Conservation (phyloP, 1,140 invertebrate genomes). For the Caenorhabditis tropicalis region DNA sequence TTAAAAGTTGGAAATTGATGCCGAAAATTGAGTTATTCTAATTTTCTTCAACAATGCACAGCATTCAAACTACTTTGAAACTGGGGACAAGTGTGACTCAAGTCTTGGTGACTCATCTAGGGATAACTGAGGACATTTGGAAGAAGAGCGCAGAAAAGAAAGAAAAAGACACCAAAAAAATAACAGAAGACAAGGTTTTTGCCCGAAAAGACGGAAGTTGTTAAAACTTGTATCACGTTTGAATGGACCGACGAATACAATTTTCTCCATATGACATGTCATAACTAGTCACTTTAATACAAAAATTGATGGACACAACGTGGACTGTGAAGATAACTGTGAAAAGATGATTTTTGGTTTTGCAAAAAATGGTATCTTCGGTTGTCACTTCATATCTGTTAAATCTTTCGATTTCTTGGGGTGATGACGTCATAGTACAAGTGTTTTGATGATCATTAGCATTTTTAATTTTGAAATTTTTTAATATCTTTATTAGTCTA, state of each 20-base stretch:
- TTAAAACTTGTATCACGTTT: conserved; percentile 7
- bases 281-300: background rate
- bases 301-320: background rate
- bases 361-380: background rate
- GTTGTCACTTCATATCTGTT: background rate
- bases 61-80: background rate
- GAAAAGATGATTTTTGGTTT: background rate
- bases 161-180: background rate
- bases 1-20: no score
- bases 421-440: no score
- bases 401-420: background rate
- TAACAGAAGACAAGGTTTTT: background rate
- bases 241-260: background rate
- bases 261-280: background rate
- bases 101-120: background rate
- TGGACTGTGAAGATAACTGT: background rate
- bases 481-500: no score
- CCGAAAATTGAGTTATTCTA: no score
- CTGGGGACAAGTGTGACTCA: no score
- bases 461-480: no score
- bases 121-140: background rate
- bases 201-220: conserved; percentile 6
- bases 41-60: no score
- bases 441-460: no score
- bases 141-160: background rate